Evolutionary conservation across 2,888 invertebrate species (phyloP), one percentile per base, ranked within the genome.

Genomic region (Exephanes ischioxanthus): DNA sequence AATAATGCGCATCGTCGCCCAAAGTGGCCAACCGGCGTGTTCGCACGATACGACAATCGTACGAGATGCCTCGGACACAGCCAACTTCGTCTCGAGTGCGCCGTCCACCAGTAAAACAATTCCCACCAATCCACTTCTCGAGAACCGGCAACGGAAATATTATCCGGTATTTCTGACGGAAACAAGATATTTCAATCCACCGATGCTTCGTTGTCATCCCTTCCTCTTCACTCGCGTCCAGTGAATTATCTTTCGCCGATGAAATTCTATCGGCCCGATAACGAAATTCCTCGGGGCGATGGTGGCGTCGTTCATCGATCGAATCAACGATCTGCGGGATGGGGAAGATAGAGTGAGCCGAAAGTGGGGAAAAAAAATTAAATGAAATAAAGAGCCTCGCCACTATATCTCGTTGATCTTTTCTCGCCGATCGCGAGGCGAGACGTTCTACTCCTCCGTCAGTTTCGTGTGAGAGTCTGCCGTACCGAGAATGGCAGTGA

Each of bases 181-280:
- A 63, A 75, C 19, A 14, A 11, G 41, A 75, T 63, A 26, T 33
- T 11, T 33, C 48, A 33, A 66, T 75, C 48, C 33, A 22, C 48
- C 9, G 63, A 63, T 33, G 48, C 51, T 75, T 66, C 63, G 48
- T 75, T 45, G n/a, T 26, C 26, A 3, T 61, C 30, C 51, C n/a
- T 14, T 63, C 30, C 16, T 61, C 61, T 30, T 19, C n/a, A 6
- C 45, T 30, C 75, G 72, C 75, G 48, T 63, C 75, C 19, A 61
- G 48, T 61, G 63, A 61, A 73, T 73, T 63, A 75, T 63, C 61
- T 63, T 75, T n/a, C 19, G 33, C 53, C 53, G 53, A 71, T 19
- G 71, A 71, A 71, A 71, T 53, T 71, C 53, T 19, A n/a, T 30
- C 30, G 30, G 9, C 4, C 9, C 48, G 61, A 63, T 33, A 75